Evolutionary conservation across 2,888 invertebrate species (phyloP).

Genomic region (Suillia variegata): DNA sequence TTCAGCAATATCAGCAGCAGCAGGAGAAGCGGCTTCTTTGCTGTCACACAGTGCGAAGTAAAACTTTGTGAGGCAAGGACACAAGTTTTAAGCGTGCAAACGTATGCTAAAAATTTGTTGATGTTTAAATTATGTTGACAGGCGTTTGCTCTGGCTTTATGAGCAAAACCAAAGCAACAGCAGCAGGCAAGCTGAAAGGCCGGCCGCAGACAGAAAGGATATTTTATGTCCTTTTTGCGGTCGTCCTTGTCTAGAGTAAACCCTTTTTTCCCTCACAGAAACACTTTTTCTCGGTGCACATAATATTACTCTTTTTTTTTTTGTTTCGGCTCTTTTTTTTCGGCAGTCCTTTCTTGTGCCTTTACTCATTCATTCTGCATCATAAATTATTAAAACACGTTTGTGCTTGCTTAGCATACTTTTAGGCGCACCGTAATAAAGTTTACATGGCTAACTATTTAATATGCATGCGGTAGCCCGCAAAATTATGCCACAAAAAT

Average conservation of each 20-base stretch:
- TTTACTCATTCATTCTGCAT: conserved; percentile 17
- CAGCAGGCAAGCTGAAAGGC: neutral
- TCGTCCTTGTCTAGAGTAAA: conserved; percentile 2
- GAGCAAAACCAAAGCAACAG: conserved; percentile 20
- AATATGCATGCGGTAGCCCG: conserved; percentile 39
- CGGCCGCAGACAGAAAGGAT: neutral
- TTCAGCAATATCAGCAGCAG: no score
- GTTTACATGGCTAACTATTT: conserved; percentile 33
- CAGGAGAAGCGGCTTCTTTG: conserved; percentile 17
- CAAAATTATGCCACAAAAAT: conserved; percentile 58
- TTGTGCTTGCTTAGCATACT: conserved; percentile 52
- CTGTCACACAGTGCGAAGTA: neutral
- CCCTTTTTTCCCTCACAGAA: neutral
- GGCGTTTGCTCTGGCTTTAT: conserved; percentile 28
- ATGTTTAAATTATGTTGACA: conserved; percentile 48
- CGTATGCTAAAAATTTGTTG: conserved; percentile 38
- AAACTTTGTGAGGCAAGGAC: neutral
- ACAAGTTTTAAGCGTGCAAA: conserved; percentile 28
- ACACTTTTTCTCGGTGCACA: neutral
- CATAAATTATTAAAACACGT: conserved; percentile 56
- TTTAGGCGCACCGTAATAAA: conserved; percentile 32
- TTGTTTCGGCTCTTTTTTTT: neutral
- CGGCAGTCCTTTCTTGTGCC: neutral
- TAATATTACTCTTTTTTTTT: neutral
- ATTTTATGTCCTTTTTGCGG: conserved; percentile 21